A percentile compares a stretch with the other conserved stretches of the same genome.
Evolutionary conservation across 2,888 invertebrate genomes (phyloP).

Genomic region (Neuroscelio doddi): DNA sequence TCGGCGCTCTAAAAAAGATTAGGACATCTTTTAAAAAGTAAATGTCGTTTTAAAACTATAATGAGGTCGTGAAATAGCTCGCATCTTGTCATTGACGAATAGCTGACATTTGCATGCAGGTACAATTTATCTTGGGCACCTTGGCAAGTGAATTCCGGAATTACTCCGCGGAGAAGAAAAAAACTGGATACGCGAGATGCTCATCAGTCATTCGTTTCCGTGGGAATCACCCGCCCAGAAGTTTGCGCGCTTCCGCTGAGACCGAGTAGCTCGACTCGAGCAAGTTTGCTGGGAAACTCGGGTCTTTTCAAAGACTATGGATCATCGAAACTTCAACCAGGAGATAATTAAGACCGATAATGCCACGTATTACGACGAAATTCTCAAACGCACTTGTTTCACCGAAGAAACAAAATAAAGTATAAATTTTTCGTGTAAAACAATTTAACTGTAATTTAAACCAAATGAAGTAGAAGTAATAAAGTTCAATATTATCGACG

Average conservation of each 20-base stretch:
- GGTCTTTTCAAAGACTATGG: no score
- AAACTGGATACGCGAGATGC: slow-evolving; percentile 22
- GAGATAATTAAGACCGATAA: background rate
- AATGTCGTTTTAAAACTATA: background rate
- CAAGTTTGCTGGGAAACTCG: background rate
- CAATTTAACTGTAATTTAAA: no score
- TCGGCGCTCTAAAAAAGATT: no score
- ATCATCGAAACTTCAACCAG: background rate
- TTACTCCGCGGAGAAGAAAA: slow-evolving; percentile 38
- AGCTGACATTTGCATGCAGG: slow-evolving; percentile 56
- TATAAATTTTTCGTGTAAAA: no score
- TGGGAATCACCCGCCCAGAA: slow-evolving; percentile 42
- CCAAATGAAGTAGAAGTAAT: no score
- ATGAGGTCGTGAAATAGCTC: background rate
- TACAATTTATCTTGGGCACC: slow-evolving; percentile 58
- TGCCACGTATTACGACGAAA: no score
- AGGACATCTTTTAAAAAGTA: background rate
- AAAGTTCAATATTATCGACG: no score
- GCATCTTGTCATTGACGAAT: slow-evolving; percentile 48
- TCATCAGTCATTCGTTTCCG: slow-evolving; percentile 59
- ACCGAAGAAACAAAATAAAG: no score
- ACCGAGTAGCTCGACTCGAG: no score
- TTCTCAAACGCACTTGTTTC: no score
- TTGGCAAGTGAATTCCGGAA: slow-evolving; percentile 56
- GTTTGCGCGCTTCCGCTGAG: slow-evolving; percentile 5